These are phyloP conservation scores for Sceloporus undulatus DNA, from an alignment of 2,113 vertebrate genomes.

Conservation along the genomic window DNA sequence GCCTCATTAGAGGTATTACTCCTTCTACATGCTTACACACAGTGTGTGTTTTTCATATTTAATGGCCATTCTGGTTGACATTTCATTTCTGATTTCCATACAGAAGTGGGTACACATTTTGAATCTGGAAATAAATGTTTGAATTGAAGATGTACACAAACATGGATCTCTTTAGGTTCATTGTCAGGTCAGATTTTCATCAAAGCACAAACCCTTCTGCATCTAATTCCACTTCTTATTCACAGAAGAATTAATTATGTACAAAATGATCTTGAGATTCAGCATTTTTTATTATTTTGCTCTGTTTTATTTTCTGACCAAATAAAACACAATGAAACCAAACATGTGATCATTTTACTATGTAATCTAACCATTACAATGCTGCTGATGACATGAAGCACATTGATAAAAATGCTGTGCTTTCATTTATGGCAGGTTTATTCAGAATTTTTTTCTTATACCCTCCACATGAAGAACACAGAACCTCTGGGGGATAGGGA, in stretches of 20 bases:
- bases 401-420: neutral
- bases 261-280: neutral
- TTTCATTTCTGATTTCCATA: constrained; percentile 26
- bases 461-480: neutral
- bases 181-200: neutral
- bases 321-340: neutral
- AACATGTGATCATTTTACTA: neutral
- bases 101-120: constrained; percentile 16
- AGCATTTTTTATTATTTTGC: constrained; percentile 1
- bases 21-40: constrained; percentile 17
- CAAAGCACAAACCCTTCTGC: neutral
- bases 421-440: neutral
- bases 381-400: neutral
- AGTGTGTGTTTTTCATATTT: constrained; percentile 31
- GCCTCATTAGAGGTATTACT: constrained; percentile 13
- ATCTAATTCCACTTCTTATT: constrained; percentile 9
- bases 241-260: constrained; percentile 12
- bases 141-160: constrained; percentile 16
- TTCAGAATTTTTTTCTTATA: neutral
- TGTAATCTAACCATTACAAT: neutral
- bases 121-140: constrained; percentile 39
- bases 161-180: constrained; percentile 12
- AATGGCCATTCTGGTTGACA: neutral
- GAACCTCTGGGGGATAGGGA: neutral
- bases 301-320: neutral